Percentiles rank a stretch among this genome's conserved stretches.
Conservation (phyloP, 1,140 invertebrate species). For the Tigriopus japonicus region DNA sequence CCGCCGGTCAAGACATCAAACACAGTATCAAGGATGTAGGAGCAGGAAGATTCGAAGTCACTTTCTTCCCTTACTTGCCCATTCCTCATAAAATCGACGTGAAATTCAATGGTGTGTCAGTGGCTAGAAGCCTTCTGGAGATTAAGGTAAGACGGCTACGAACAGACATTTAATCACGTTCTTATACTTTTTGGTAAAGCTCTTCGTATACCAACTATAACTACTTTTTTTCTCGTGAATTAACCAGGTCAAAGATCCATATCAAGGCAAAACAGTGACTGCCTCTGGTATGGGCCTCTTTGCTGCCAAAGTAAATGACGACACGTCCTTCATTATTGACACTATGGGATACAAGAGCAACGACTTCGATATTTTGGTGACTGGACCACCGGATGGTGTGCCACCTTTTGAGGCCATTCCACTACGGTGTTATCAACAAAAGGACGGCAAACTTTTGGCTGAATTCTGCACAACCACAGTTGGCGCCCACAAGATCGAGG, state of each 20-base stretch:
- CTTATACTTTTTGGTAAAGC: too few relatives aligned
- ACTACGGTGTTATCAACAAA: constrained; percentile 82
- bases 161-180: too few relatives aligned
- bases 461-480: constrained; percentile 60
- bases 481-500: constrained; percentile 52
- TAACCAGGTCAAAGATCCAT: constrained; percentile 29
- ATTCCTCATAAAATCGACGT: constrained; percentile 61
- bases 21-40: constrained; percentile 32
- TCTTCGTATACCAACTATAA: too few relatives aligned
- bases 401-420: constrained; percentile 74
- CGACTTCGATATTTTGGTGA: constrained; percentile 74
- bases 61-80: constrained; percentile 59
- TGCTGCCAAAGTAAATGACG: constrained; percentile 53
- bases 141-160: constrained; percentile 22
- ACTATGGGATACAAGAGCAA: constrained; percentile 60
- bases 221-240: too few relatives aligned
- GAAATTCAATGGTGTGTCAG: constrained; percentile 44
- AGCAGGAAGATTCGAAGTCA: constrained; percentile 38
- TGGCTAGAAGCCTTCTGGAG: constrained; percentile 31
- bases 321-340: constrained; percentile 70
- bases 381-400: constrained; percentile 56
- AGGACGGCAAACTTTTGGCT: constrained; percentile 74
- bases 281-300: constrained; percentile 59
- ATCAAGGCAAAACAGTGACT: constrained; percentile 48
- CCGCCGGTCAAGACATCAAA: constrained; percentile 49